Evolutionary conservation across 2,797 vertebrate genomes (phyloP).

Genomic region (Gambelia wislizenii): DNA sequence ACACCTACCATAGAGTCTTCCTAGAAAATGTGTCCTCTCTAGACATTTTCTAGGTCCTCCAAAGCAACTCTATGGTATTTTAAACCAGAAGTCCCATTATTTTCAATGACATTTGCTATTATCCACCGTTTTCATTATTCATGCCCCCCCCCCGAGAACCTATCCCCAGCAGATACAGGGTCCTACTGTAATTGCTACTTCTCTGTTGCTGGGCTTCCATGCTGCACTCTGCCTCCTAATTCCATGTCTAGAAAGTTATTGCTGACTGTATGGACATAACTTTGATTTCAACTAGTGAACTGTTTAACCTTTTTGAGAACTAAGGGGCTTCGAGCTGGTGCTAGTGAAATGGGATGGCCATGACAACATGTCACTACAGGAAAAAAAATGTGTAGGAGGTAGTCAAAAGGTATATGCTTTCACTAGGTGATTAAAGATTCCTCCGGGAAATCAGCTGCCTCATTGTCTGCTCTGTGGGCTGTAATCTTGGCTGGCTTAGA

Average conservation of each 20-base stretch:
- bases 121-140: too few relatives aligned
- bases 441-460: neutral
- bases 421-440: neutral
- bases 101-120: too few relatives aligned
- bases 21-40: too few relatives aligned
- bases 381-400: constrained; percentile 14
- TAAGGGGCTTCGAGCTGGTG: neutral
- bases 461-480: neutral
- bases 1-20: too few relatives aligned
- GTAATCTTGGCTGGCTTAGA: neutral
- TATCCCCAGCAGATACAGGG: too few relatives aligned
- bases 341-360: neutral
- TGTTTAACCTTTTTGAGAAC: neutral
- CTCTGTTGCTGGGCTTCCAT: neutral
- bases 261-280: neutral
- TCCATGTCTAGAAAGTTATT: neutral
- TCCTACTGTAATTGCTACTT: too few relatives aligned
- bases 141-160: too few relatives aligned
- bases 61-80: too few relatives aligned
- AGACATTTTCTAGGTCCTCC: too few relatives aligned
- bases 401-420: neutral
- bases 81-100: too few relatives aligned
- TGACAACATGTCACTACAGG: constrained; percentile 12
- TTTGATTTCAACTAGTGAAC: neutral
- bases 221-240: neutral